Conservation (phyloP, 1,140 invertebrate species). For the Mya arenaria region DNA sequence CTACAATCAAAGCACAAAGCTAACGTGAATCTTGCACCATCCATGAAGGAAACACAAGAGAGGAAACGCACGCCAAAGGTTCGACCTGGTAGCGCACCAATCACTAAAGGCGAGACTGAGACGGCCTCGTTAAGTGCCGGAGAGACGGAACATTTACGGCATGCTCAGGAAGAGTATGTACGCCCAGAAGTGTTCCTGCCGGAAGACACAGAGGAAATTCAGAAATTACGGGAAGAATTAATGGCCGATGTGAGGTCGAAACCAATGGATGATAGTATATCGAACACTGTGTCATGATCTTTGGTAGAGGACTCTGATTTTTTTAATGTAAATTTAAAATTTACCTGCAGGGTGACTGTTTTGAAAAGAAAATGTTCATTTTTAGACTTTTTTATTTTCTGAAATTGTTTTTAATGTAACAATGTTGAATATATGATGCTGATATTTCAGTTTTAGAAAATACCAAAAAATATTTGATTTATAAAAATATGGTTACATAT, state of each 20-base stretch:
- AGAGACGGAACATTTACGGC: conserved; percentile 35
- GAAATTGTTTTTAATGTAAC: too few relatives aligned
- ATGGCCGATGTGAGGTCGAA: conserved; percentile 34
- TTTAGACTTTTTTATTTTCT: too few relatives aligned
- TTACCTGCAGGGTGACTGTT: too few relatives aligned
- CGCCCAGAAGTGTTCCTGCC: conserved; percentile 34
- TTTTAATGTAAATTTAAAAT: too few relatives aligned
- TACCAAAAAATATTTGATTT: too few relatives aligned
- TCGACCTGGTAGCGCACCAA: conserved; percentile 49
- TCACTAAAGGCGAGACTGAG: conserved; percentile 41
- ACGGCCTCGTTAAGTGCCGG: conserved; percentile 42
- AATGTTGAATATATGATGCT: too few relatives aligned
- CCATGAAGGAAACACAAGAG: conserved; percentile 41
- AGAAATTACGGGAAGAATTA: conserved; percentile 11
- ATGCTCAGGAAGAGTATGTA: conserved; percentile 11
- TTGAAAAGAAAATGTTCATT: too few relatives aligned
- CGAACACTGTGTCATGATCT: conserved; percentile 26
- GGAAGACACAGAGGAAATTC: conserved; percentile 44
- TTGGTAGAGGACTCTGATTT: neutral
- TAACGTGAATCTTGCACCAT: conserved; percentile 30
- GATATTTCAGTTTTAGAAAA: too few relatives aligned
- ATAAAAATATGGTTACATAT: too few relatives aligned
- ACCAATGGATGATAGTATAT: conserved; percentile 20
- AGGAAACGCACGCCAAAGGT: conserved; percentile 37
- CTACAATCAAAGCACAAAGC: conserved; percentile 51